Percentiles rank a stretch among this genome's conserved stretches.
Conservation (phyloP, 2,113 vertebrate species). For the Eubucco bourcierii region DNA sequence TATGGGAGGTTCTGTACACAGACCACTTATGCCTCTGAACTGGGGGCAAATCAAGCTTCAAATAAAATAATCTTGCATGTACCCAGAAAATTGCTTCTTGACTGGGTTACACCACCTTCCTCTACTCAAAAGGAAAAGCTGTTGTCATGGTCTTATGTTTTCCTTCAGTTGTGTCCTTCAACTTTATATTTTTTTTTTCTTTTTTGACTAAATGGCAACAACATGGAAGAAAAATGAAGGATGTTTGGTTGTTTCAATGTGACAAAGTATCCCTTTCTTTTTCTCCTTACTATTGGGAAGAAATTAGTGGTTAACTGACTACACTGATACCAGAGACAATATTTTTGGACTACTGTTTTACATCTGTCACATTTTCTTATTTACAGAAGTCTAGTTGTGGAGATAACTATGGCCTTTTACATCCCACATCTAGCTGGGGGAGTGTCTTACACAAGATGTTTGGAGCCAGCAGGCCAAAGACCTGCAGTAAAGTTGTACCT, state of each 20-base stretch:
- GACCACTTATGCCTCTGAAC: not conserved
- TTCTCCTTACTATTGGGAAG: not conserved
- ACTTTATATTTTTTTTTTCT: not conserved
- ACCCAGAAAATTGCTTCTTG: not conserved
- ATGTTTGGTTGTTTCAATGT: not conserved
- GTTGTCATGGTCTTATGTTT: too few relatives aligned
- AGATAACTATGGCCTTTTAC: not conserved
- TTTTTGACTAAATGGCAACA: not conserved
- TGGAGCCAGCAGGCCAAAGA: not conserved
- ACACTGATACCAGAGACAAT: not conserved
- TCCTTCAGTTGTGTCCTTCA: not conserved
- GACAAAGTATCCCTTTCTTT: not conserved
- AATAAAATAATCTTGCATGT: not conserved
- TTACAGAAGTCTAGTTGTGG: not conserved
- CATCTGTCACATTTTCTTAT: not conserved
- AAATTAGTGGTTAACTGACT: conserved; percentile 14
- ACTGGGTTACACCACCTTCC: not conserved
- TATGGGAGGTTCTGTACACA: not conserved
- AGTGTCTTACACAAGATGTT: not conserved
- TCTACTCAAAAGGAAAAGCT: not conserved
- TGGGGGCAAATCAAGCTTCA: not conserved
- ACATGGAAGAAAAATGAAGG: not conserved
- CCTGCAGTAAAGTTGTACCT: not conserved
- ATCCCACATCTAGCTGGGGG: not conserved
- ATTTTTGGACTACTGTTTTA: not conserved